Evolutionary conservation across 2,113 vertebrate genomes (phyloP).

Genomic region (Pterocles orientalis): DNA sequence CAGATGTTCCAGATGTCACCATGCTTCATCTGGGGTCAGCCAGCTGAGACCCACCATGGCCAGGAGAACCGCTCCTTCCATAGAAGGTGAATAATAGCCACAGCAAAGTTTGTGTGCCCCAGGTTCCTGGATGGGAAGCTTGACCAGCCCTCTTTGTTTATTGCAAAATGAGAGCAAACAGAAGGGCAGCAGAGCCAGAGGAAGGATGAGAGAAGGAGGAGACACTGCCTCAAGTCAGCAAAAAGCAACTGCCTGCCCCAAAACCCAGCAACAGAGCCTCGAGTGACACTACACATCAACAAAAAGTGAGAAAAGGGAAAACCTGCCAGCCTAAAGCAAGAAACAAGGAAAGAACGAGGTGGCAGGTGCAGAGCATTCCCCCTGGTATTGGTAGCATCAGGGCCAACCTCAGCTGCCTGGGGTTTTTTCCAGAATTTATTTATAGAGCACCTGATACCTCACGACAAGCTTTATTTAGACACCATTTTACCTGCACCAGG

Average conservation of each 20-base stretch:
- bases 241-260: not conserved
- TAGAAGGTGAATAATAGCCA: rapidly evolving
- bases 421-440: slow-evolving; percentile 20
- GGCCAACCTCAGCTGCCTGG: not conserved
- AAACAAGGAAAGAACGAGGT: not conserved
- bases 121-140: not conserved
- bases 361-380: not conserved
- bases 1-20: not conserved
- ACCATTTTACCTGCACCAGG: not conserved
- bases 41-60: not conserved
- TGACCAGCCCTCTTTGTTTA: not conserved
- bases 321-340: slow-evolving; percentile 5
- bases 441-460: slow-evolving; percentile 20
- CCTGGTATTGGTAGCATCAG: not conserved
- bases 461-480: not conserved
- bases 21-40: not conserved
- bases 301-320: slow-evolving; percentile 14
- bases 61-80: not conserved
- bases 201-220: not conserved
- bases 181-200: not conserved
- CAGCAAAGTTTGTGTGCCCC: not conserved
- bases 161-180: not conserved
- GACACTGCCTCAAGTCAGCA: not conserved
- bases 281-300: not conserved
- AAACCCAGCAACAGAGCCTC: not conserved